These are phyloP conservation scores for Eristalinus sepulchralis DNA, from an alignment of 2,888 invertebrate genomes.

Conservation along the genomic window DNA sequence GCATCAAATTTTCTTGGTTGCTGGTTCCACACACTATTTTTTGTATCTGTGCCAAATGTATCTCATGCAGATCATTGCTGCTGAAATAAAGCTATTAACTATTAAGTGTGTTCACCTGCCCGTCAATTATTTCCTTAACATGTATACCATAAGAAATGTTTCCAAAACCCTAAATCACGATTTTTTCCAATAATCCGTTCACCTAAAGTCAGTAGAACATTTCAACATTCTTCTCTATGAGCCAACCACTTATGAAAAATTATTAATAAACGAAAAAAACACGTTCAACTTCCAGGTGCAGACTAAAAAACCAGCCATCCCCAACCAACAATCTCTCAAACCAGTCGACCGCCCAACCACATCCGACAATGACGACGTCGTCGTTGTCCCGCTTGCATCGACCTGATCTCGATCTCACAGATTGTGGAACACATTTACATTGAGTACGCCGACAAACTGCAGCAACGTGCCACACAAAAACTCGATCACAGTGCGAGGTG, in stretches of 20 bases:
- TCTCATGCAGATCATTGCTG: too few relatives aligned
- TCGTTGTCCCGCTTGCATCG: background rate
- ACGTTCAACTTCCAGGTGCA: constrained; percentile 68
- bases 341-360: constrained; percentile 62
- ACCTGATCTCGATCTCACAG: constrained; percentile 65
- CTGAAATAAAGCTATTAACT: too few relatives aligned
- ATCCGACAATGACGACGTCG: constrained; percentile 40
- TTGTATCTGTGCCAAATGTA: too few relatives aligned
- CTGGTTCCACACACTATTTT: too few relatives aligned
- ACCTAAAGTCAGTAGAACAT: constrained; percentile 43
- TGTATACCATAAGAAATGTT: background rate
- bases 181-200: constrained; percentile 46
- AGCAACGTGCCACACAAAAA: constrained; percentile 11
- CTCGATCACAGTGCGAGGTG: constrained; percentile 59
- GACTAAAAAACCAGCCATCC: constrained; percentile 30
- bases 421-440: constrained; percentile 57
- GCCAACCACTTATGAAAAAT: constrained; percentile 49
- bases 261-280: constrained; percentile 32
- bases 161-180: background rate
- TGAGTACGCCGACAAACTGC: constrained; percentile 28
- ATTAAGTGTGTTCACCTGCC: too few relatives aligned
- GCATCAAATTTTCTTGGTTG: too few relatives aligned
- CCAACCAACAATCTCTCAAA: background rate
- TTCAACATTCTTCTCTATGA: constrained; percentile 39
- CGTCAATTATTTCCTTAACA: too few relatives aligned